Percentiles rank a stretch among this genome's conserved stretches.
phyloP scores from a whole-genome alignment of 2,797 vertebrate genomes.

The Tragelaphus eurycerus region DNA sequence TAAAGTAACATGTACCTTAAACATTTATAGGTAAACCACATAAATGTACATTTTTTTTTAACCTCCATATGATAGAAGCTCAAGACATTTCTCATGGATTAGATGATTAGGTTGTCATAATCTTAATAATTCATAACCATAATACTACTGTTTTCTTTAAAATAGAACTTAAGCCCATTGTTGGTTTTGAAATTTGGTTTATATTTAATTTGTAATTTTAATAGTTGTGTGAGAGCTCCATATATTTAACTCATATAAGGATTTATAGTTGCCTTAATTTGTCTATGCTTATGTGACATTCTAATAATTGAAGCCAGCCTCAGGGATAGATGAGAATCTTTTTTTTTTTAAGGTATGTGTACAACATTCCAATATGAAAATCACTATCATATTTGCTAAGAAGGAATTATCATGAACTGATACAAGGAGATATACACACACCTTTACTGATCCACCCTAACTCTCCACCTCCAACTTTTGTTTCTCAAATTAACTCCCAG shows the following conservation, averaged over 20 bases:
- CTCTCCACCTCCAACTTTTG: not conserved
- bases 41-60: not conserved
- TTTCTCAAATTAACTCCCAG: not conserved
- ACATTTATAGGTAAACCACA: not conserved
- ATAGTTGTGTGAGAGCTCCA: not conserved
- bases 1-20: not conserved
- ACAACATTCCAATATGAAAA: not conserved
- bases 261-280: not conserved
- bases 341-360: not conserved
- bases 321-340: not conserved
- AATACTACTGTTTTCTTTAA: not conserved
- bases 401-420: not conserved
- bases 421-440: not conserved
- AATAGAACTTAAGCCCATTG: not conserved
- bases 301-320: not conserved
- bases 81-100: not conserved
- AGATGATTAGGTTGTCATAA: not conserved
- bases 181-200: conserved; percentile 8
- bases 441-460: not conserved
- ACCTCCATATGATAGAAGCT: not conserved
- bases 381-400: not conserved
- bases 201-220: not conserved
- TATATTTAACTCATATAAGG: not conserved
- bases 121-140: not conserved
- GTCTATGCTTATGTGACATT: not conserved